Evolutionary conservation across 2,113 vertebrate genomes (phyloP).

Genomic region (Tyto alba): DNA sequence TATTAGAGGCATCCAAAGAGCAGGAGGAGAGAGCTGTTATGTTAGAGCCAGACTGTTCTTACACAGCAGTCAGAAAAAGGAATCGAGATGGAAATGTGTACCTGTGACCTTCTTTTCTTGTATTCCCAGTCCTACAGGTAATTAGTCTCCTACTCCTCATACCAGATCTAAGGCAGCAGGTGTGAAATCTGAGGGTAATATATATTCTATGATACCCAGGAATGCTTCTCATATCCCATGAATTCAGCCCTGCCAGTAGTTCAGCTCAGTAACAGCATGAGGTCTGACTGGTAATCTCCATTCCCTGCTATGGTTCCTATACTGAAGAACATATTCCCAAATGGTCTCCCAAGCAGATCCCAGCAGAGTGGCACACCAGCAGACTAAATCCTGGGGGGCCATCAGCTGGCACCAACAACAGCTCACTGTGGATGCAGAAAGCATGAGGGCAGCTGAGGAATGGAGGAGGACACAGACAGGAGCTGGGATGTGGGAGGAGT

Average conservation of each 20-base stretch:
- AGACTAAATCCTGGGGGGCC: neutral
- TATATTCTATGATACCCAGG: neutral
- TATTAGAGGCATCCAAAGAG: neutral
- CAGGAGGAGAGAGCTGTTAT: neutral
- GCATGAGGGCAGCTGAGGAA: neutral
- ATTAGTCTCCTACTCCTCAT: neutral
- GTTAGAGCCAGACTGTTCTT: neutral
- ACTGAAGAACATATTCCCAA: neutral
- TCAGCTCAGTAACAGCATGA: neutral
- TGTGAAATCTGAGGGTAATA: neutral
- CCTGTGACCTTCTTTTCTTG: neutral
- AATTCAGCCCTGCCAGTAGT: neutral
- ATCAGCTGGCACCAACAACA: neutral
- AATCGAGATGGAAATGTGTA: neutral
- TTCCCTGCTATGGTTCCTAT: neutral
- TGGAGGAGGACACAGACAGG: neutral
- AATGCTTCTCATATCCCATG: neutral
- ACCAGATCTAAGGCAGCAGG: neutral
- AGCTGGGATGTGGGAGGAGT: neutral
- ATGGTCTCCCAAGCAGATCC: neutral
- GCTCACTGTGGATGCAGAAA: neutral
- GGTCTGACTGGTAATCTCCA: neutral
- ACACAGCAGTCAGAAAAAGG: neutral
- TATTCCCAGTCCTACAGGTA: neutral
- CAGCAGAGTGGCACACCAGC: neutral